A percentile compares a stretch with the other conserved stretches of the same genome.
phyloP scores from a whole-genome alignment of 2,888 invertebrate genomes.

The Pyrrhia umbra region DNA sequence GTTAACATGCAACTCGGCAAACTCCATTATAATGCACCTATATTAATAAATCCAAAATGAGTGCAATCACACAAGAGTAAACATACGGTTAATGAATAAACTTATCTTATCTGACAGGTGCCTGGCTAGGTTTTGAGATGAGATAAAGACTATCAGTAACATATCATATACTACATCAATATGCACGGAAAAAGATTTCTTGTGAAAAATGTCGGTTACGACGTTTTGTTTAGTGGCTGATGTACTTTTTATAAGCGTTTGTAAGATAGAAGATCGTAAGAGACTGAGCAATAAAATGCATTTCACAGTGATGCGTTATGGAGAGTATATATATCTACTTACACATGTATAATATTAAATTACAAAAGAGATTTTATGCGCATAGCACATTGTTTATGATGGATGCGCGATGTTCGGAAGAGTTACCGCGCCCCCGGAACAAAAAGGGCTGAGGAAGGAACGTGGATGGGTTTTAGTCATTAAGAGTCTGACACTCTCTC shows the following conservation, averaged over 20 bases:
- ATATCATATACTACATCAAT: slow-evolving; percentile 25
- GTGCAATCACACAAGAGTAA: slow-evolving; percentile 34
- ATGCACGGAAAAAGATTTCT: slow-evolving; percentile 4
- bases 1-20: too few relatives aligned
- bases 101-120: slow-evolving; percentile 52
- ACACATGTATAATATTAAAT: too few relatives aligned
- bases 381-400: too few relatives aligned
- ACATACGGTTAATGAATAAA: slow-evolving; percentile 49
- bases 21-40: too few relatives aligned
- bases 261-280: not conserved
- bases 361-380: too few relatives aligned
- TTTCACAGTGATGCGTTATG: not conserved
- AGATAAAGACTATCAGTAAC: slow-evolving; percentile 29
- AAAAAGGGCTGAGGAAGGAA: too few relatives aligned
- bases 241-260: not conserved
- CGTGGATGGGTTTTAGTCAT: too few relatives aligned
- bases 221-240: not conserved
- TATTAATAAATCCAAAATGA: slow-evolving; percentile 19
- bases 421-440: too few relatives aligned
- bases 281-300: accelerated
- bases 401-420: too few relatives aligned
- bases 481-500: too few relatives aligned
- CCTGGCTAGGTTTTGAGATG: slow-evolving; percentile 32
- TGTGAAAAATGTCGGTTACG: slow-evolving; percentile 9
- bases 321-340: too few relatives aligned